Base-by-base conservation (phyloP, 2,888 invertebrate species). In the Nomada flava region DNA sequence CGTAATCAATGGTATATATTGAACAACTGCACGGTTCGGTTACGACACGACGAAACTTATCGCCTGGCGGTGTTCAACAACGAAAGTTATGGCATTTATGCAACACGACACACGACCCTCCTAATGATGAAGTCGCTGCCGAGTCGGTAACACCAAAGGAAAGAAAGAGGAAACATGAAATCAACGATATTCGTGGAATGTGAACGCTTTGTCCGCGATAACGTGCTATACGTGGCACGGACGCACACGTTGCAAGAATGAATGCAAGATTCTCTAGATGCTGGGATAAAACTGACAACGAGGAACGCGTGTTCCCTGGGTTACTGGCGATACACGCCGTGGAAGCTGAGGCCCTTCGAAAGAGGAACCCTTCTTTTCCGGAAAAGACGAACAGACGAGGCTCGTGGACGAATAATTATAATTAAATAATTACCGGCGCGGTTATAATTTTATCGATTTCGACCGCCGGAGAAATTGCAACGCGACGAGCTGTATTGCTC, bases 391-490 rank as follows among this genome's bases (percentile, higher is more conserved):
- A 23, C 10, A 60, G 60, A 18, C 50, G 68, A 69, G 42, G 44
- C 53, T 53, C 9, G 5, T 23, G 23, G 26, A 47, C 26, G 50
- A 42, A 23, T 23, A 23, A 23, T 23, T 23, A 23, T 23, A 23
- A 23, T 23, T 23, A 23, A 59, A 76, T 76, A 76, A 76, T 76
- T 57, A 73, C 23, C 70, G 47, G 71, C 29, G 57, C 55, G 47
- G 55, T 53, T 63, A 76, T 71, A 47, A 76, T 72, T 64, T 64
- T 59, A 76, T 76, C 71, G 76, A 76, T 64, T 76, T 59, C 76
- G 55, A 62, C 47, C 7, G 29, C 2, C 10, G 18, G 53, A 15
- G 23, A 63, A 71, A 64, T 13, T 36, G 53, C 29, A 76, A 47
- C 44, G 26, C 20, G 36, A 20, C 26, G 15, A 52, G 18, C 23